A percentile compares a stretch with the other conserved stretches of the same genome.
phyloP scores from a whole-genome alignment of 2,888 invertebrate species.

The Tricholauxania praeusta region DNA sequence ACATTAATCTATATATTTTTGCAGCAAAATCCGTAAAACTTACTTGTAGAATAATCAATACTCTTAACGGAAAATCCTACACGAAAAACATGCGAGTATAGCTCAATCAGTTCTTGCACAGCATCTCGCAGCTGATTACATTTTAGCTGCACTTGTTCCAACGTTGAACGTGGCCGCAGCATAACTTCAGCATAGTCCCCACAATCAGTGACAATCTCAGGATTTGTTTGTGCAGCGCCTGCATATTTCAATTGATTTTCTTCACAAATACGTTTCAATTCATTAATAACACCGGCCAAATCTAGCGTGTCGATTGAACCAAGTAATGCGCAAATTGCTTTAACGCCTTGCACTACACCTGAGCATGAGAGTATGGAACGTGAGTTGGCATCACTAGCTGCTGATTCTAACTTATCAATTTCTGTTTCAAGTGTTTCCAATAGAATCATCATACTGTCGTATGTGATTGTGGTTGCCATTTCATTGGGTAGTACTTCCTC shows the following conservation, averaged over 20 bases:
- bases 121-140: slow-evolving; percentile 83
- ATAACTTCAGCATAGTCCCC: slow-evolving; percentile 79
- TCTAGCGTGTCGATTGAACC: slow-evolving; percentile 91
- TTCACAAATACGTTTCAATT: slow-evolving; percentile 62
- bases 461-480: slow-evolving; percentile 79
- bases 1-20: slow-evolving; percentile 4
- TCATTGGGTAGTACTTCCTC: slow-evolving; percentile 86
- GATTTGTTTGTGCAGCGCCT: slow-evolving; percentile 60
- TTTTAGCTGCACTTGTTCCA: slow-evolving; percentile 75
- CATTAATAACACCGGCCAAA: slow-evolving; percentile 81
- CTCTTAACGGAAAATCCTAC: slow-evolving; percentile 83
- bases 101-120: slow-evolving; percentile 84
- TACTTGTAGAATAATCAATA: slow-evolving; percentile 71
- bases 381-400: slow-evolving; percentile 72
- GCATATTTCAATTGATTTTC: slow-evolving; percentile 60
- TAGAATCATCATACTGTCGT: slow-evolving; percentile 87
- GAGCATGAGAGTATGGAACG: slow-evolving; percentile 73
- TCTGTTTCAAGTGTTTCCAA: slow-evolving; percentile 85
- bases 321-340: slow-evolving; percentile 90
- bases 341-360: slow-evolving; percentile 90
- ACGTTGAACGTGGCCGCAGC: slow-evolving; percentile 71
- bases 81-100: slow-evolving; percentile 87
- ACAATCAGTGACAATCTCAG: slow-evolving; percentile 76
- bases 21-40: slow-evolving; percentile 50
- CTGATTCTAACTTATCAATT: slow-evolving; percentile 80